Base-by-base conservation (phyloP, 2,113 vertebrate species). In the Mionectes macconnelli region DNA sequence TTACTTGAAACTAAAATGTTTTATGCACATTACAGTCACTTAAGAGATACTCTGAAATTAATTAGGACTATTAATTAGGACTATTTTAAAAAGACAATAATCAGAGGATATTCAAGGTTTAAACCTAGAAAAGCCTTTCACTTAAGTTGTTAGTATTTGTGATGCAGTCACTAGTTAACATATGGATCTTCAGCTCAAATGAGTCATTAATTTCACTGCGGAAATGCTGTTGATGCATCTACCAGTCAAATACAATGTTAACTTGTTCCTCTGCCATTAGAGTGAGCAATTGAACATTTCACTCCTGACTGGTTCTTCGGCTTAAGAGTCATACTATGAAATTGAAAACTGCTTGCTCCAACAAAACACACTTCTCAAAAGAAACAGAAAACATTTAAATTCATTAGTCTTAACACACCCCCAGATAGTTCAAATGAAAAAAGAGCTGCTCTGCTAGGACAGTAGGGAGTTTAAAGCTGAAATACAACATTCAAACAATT, bases 241-340 rank as follows among this genome's bases (percentile, higher is more conserved):
- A 88, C 84, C 84, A 97, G 92, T 96, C 95, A 97, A 92, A 97
- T 97, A 92, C 93, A 94, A 96, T 66, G 73, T 94, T 95, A 91
- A 94, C 86, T 90, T 96, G 68, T 52, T 90, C 84, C 85, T 93
- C 86, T 93, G 77, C 74, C 68, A 53, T 92, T 87, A 90, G 66
- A 92, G 57, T 72, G 33, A 96, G 84, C 93, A 96, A 96, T 92
- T 95, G 94, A 95, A 96, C 84, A 84, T 68, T 97, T 96, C 90
- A 97, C 90, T 95, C 89, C 90, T 11, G 60, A 89, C 78, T 96
- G 70, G 23, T 95, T 95, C 89, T 91, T 88, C 55, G 67, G 77
- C 89, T 80, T 62, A 82, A 50, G 45, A 88, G 21, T 89, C 87
- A 93, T 84, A 93, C 84, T 76, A 67, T 62, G 70, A 94, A 92